Evolutionary conservation across 2,888 invertebrate genomes (phyloP).

Genomic region (Cryptocephalus primarius): DNA sequence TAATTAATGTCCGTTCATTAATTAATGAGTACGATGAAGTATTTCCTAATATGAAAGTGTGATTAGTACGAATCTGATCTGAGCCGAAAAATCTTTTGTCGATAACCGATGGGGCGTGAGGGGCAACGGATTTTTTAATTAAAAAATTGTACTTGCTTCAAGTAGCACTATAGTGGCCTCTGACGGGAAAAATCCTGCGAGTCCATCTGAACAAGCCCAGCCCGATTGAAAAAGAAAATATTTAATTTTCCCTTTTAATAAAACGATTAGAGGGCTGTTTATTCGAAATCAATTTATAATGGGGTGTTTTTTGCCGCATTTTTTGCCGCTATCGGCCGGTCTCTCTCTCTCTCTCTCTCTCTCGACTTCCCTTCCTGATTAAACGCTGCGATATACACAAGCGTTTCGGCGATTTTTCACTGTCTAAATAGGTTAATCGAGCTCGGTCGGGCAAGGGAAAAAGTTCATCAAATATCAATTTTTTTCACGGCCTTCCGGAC

Average conservation of each 20-base stretch:
- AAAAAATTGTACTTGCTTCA: too few species aligned
- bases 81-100: too few species aligned
- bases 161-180: too few species aligned
- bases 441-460: conserved; percentile 1
- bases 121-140: too few species aligned
- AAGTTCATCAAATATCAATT: conserved; percentile 17
- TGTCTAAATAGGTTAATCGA: conserved; percentile 16
- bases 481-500: conserved; percentile 1
- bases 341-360: conserved; percentile 7
- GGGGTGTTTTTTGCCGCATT: conserved; percentile 17
- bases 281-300: conserved; percentile 20
- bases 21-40: too few species aligned
- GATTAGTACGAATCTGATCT: too few species aligned
- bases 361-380: conserved; percentile 17
- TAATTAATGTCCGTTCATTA: too few species aligned
- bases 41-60: too few species aligned
- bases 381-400: conserved; percentile 12
- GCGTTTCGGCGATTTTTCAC: conserved; percentile 14
- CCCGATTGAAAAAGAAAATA: conserved; percentile 22
- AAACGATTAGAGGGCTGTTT: conserved; percentile 22
- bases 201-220: conserved; percentile 6
- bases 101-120: too few species aligned
- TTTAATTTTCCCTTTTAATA: conserved; percentile 23
- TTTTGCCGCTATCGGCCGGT: conserved; percentile 10
- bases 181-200: too few species aligned